These are phyloP conservation scores for Notiomystis cincta DNA, from an alignment of 2,113 vertebrate genomes.

Conservation along the genomic window DNA sequence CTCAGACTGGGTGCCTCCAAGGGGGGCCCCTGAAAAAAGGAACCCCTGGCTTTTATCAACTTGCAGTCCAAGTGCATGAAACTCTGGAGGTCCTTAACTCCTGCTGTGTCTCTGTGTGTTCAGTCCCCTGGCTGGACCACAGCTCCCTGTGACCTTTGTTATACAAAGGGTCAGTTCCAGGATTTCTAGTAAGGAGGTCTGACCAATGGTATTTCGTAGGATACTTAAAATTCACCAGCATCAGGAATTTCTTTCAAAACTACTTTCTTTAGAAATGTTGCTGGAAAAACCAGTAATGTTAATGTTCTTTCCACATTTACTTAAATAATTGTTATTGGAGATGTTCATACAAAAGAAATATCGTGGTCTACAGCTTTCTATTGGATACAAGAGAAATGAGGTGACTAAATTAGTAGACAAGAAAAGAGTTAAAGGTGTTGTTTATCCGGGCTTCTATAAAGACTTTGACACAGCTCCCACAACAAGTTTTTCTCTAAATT, in stretches of 20 bases:
- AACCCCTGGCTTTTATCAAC: accelerated
- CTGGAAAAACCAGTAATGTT: neutral
- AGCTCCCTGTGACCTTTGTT: neutral
- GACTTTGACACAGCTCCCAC: neutral
- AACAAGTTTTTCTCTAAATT: neutral
- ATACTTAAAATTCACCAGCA: neutral
- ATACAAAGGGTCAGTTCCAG: neutral
- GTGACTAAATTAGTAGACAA: neutral
- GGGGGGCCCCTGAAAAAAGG: neutral
- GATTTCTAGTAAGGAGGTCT: neutral
- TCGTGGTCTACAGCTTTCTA: neutral
- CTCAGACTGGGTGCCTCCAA: neutral
- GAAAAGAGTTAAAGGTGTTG: neutral
- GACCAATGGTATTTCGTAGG: neutral
- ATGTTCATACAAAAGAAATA: neutral
- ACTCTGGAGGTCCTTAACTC: neutral
- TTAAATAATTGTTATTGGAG: neutral
- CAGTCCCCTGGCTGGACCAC: neutral
- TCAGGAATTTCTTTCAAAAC: neutral
- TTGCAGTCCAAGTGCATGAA: neutral
- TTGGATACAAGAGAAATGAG: neutral
- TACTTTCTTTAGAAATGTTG: neutral
- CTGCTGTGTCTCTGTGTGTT: no score
- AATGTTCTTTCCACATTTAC: neutral
- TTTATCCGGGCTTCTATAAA: neutral